Percentiles rank a stretch among this genome's conserved stretches.
These are phyloP conservation scores for Heliothis subflexa DNA, from an alignment of 1,140 invertebrate genomes.

Conservation along the genomic window DNA sequence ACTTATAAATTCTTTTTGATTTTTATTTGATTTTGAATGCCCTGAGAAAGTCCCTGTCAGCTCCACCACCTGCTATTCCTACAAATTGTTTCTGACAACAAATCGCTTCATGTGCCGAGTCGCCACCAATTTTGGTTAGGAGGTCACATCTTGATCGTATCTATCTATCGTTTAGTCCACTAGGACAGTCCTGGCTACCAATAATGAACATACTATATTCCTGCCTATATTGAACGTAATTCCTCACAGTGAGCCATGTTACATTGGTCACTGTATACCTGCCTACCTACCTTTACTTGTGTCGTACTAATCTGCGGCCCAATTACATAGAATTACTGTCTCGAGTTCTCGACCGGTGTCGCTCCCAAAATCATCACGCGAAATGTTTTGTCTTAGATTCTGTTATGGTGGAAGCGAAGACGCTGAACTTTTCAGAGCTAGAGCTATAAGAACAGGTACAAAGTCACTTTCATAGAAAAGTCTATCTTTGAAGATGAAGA, in stretches of 20 bases:
- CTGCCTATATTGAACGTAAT: background rate
- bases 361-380: slow-evolving; percentile 58
- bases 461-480: too few relatives aligned
- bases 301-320: slow-evolving; percentile 56
- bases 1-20: too few relatives aligned
- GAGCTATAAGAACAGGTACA: too few relatives aligned
- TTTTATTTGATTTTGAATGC: too few relatives aligned
- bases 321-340: slow-evolving; percentile 66
- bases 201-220: background rate
- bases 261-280: background rate
- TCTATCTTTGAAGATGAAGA: too few relatives aligned
- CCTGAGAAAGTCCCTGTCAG: too few relatives aligned
- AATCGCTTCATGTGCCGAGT: background rate
- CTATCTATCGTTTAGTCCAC: too few relatives aligned
- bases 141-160: too few relatives aligned
- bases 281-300: slow-evolving; percentile 32
- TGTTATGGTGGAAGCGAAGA: background rate
- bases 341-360: slow-evolving; percentile 46
- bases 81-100: too few relatives aligned
- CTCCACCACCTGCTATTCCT: too few relatives aligned
- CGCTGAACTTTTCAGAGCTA: background rate
- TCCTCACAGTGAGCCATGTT: background rate
- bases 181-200: too few relatives aligned
- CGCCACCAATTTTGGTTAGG: background rate
- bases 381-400: slow-evolving; percentile 48